Percentiles rank a stretch among this genome's conserved stretches.
Evolutionary conservation across 2,888 invertebrate genomes (phyloP).

Genomic region (Ischnus inquisitorius): DNA sequence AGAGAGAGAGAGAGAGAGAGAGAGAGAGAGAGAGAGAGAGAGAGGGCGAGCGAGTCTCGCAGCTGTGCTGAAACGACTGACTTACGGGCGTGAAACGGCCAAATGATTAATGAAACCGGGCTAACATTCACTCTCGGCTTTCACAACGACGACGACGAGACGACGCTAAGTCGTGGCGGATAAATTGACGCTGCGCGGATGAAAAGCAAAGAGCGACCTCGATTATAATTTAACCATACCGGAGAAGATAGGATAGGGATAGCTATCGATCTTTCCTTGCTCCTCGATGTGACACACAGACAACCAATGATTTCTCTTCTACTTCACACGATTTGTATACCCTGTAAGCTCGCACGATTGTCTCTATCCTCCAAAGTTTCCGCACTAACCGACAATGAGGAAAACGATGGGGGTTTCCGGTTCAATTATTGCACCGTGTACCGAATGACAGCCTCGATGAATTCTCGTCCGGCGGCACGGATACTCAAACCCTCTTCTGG

Average conservation of each 20-base stretch:
- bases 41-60: too few species aligned
- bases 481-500: not conserved
- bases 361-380: not conserved
- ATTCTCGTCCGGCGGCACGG: not conserved
- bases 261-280: not conserved
- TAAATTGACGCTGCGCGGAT: slow-evolving; percentile 6
- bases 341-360: not conserved
- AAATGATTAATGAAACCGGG: slow-evolving; percentile 70
- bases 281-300: not conserved
- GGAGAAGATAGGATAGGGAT: not conserved
- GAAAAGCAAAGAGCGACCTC: slow-evolving; percentile 29
- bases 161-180: not conserved
- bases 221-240: slow-evolving; percentile 18
- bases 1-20: too few species aligned
- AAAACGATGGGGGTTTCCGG: slow-evolving; percentile 8
- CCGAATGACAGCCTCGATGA: slow-evolving; percentile 35
- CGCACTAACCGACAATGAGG: not conserved
- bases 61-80: slow-evolving; percentile 65
- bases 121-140: slow-evolving; percentile 55
- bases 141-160: slow-evolving; percentile 19
- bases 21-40: too few species aligned
- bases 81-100: slow-evolving; percentile 60
- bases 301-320: not conserved
- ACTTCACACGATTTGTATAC: not conserved
- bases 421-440: slow-evolving; percentile 41